These are phyloP conservation scores for Drosophila lacicola DNA, from an alignment of 2,888 invertebrate species.

Conservation along the genomic window DNA sequence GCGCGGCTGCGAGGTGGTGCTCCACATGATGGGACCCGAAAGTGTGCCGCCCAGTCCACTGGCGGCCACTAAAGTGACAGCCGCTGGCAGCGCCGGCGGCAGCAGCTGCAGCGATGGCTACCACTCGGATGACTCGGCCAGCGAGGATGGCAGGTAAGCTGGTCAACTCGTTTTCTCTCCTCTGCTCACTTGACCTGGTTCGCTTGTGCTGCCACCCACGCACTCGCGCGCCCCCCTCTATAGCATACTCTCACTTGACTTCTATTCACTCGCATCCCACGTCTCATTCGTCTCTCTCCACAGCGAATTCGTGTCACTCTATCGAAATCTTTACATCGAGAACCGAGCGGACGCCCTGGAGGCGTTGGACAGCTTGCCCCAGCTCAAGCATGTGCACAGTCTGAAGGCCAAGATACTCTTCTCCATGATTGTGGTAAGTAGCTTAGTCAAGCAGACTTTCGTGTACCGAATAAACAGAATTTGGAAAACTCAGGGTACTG, in stretches of 20 bases:
- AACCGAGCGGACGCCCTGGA: constrained; percentile 94
- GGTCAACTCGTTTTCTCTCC: constrained; percentile 16
- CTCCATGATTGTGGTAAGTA: constrained; percentile 96
- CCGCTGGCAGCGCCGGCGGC: constrained; percentile 83
- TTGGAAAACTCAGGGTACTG: too few species aligned
- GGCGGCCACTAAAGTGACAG: constrained; percentile 45
- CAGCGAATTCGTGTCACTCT: constrained; percentile 90
- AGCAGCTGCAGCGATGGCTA: constrained; percentile 92
- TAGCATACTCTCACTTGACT: constrained; percentile 37
- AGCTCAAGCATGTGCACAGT: constrained; percentile 93
- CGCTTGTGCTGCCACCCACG: constrained; percentile 41
- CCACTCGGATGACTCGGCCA: constrained; percentile 90
- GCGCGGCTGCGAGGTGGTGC: constrained; percentile 90
- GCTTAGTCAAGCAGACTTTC: too few species aligned
- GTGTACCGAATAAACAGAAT: too few species aligned
- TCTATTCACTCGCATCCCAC: constrained; percentile 36
- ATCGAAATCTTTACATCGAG: constrained; percentile 93
- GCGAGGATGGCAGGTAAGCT: constrained; percentile 84
- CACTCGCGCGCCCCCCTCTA: constrained; percentile 23
- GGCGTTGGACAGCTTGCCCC: constrained; percentile 92
- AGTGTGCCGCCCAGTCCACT: constrained; percentile 85
- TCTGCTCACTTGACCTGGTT: constrained; percentile 54
- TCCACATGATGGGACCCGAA: constrained; percentile 90
- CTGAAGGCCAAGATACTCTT: constrained; percentile 98
- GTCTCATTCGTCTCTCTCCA: constrained; percentile 24